Conservation (phyloP, 1,140 invertebrate genomes). For the Magallana gigas region DNA sequence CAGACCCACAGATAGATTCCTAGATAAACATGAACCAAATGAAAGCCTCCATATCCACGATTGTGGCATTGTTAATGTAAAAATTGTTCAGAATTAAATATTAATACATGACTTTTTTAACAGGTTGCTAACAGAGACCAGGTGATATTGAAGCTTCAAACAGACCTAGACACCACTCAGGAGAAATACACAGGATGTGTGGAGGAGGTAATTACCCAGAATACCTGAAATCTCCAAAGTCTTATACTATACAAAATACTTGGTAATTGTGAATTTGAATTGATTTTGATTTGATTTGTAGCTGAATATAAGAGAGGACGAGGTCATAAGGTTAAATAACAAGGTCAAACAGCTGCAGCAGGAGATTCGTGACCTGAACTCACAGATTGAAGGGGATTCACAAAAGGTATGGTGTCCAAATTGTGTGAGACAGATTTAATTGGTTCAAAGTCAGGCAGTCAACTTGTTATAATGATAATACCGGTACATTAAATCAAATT, state of each 20-base stretch:
- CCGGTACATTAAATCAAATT: conserved; percentile 12
- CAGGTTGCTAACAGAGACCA: conserved; percentile 73
- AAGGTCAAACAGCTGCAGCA: conserved; percentile 75
- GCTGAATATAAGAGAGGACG: conserved; percentile 74
- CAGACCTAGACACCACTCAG: conserved; percentile 74
- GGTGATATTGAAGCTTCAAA: conserved; percentile 73
- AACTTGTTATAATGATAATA: neutral
- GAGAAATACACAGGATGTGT: conserved; percentile 75
- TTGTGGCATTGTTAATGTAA: too few relatives aligned
- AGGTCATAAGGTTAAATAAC: conserved; percentile 70
- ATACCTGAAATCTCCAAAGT: neutral
- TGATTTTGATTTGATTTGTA: conserved; percentile 46
- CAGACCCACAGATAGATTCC: neutral
- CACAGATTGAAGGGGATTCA: conserved; percentile 67
- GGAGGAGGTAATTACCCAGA: conserved; percentile 71
- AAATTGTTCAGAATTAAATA: too few relatives aligned
- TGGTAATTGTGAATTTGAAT: neutral
- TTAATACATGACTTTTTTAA: neutral
- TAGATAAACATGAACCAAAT: too few relatives aligned
- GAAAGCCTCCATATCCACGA: too few relatives aligned
- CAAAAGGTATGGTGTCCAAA: conserved; percentile 61
- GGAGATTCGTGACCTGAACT: conserved; percentile 69
- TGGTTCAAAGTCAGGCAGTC: neutral
- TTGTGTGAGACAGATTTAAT: neutral
- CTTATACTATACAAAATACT: too few relatives aligned